Evolutionary conservation across 2,113 vertebrate genomes (phyloP), one percentile per base, ranked within the genome.

Genomic region (Mola mola): DNA sequence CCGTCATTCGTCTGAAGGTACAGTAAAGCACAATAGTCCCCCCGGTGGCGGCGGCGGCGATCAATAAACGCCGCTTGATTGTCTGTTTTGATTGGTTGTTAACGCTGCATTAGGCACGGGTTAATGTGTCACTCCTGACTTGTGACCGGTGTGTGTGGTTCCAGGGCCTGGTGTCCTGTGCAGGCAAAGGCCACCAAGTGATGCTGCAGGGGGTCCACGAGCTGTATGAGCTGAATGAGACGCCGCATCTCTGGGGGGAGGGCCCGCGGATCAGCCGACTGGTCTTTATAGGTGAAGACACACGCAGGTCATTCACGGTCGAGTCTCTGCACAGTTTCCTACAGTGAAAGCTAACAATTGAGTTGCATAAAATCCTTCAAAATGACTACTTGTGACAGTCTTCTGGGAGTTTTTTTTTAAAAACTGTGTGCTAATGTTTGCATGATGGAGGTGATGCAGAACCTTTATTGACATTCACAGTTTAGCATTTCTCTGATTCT

Each of bases 181-280:
- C 88, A 82, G 93, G 91, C 63, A 97, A 95, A 87, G 68, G 83
- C 69, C 93, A 94, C 50, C 95, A 96, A 70, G 90, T 96, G 68
- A 96, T 98, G 88, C 87, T 98, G 67, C 96, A 99, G 88, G 95
- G 94, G 66, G 94, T 99, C 56, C 94, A 98, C 41, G 96, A 99
- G 66, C 92, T 98, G 6, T 98, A 99, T 41, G 96, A 99, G 66
- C 87, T 98, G 60, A 95, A 97, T 82, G 95, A 98, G 72, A 97
- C 93, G n/a, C 81, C 90, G 2, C 90, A 96, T 78, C 81, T 58
- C 11, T 99, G 97, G 97, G 84, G 78, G 33, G 88, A 90, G 1
- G 83, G 89, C 46, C 88, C 89, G 16, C 90, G 94, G 81, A 88
- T 89, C 72, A 98, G 94, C 80, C 87, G 94, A 19, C 82, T 99